A percentile compares a stretch with the other conserved stretches of the same genome.
These are phyloP conservation scores for Leptogaster cylindrica DNA, from an alignment of 2,888 invertebrate species.

Conservation along the genomic window DNA sequence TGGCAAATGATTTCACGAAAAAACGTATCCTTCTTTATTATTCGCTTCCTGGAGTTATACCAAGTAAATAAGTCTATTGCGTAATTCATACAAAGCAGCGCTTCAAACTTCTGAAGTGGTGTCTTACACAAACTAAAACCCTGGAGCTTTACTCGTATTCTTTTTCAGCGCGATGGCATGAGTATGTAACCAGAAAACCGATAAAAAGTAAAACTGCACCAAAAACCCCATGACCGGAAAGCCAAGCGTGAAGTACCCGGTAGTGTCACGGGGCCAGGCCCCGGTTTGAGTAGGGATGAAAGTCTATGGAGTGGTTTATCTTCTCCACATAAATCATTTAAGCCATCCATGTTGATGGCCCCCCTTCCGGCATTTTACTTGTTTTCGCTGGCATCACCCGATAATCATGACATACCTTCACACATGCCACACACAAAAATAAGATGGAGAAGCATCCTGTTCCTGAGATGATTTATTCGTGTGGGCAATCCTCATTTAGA, in stretches of 20 bases:
- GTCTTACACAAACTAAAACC: background rate
- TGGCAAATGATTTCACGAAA: too few species aligned
- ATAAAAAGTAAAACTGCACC: conserved; percentile 14
- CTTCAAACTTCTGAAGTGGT: background rate
- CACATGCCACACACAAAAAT: background rate
- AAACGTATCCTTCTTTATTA: too few species aligned
- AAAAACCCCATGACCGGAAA: conserved; percentile 12
- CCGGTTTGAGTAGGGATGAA: background rate
- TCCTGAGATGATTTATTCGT: background rate
- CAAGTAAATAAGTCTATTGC: background rate
- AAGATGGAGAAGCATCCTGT: background rate
- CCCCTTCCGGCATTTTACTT: background rate
- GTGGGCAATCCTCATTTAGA: background rate
- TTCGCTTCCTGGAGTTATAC: too few species aligned
- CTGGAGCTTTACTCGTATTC: background rate
- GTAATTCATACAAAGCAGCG: conserved; percentile 3
- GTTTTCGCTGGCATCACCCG: background rate
- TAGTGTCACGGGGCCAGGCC: background rate
- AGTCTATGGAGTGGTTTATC: background rate
- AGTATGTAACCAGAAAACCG: conserved; percentile 1
- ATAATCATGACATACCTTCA: background rate
- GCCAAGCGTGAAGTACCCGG: background rate
- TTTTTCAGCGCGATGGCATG: background rate
- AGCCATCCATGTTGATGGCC: conserved; percentile 4
- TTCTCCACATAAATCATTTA: conserved; percentile 5